Conservation (phyloP, 2,113 vertebrate species). For the Aptenodytes patagonicus region DNA sequence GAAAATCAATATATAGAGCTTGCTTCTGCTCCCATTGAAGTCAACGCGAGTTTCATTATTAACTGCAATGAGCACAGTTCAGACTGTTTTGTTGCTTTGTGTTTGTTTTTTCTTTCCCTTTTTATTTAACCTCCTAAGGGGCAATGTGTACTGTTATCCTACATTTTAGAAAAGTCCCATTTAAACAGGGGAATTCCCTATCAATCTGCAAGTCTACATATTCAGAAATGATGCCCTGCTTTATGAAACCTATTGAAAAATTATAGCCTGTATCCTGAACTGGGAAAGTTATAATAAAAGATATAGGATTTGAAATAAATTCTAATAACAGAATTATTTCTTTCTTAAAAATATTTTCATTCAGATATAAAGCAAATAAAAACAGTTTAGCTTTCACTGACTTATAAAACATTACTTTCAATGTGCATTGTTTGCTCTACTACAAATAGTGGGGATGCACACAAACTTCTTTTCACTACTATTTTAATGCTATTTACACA, state of each 20-base stretch:
- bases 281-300: conserved; percentile 9
- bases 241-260: conserved; percentile 32
- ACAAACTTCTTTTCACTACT: not conserved
- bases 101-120: conserved; percentile 15
- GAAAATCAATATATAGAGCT: conserved; percentile 71
- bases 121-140: conserved; percentile 38
- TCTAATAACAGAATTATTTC: conserved; percentile 40
- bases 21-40: conserved; percentile 41
- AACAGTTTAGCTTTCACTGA: not conserved
- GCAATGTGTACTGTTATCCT: not conserved
- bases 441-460: not conserved
- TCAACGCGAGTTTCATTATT: conserved; percentile 44
- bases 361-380: conserved; percentile 8
- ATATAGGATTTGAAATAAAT: conserved; percentile 49
- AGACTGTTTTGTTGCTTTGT: conserved; percentile 16
- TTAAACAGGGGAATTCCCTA: not conserved
- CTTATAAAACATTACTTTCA: not conserved
- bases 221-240: not conserved
- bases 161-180: not conserved
- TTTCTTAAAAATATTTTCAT: conserved; percentile 17
- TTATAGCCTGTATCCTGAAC: not conserved
- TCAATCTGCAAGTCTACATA: not conserved
- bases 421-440: not conserved
- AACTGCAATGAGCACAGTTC: conserved; percentile 47
- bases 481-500: conserved; percentile 36